phyloP scores from a whole-genome alignment of 2,797 vertebrate species.

The Argya squamiceps region DNA sequence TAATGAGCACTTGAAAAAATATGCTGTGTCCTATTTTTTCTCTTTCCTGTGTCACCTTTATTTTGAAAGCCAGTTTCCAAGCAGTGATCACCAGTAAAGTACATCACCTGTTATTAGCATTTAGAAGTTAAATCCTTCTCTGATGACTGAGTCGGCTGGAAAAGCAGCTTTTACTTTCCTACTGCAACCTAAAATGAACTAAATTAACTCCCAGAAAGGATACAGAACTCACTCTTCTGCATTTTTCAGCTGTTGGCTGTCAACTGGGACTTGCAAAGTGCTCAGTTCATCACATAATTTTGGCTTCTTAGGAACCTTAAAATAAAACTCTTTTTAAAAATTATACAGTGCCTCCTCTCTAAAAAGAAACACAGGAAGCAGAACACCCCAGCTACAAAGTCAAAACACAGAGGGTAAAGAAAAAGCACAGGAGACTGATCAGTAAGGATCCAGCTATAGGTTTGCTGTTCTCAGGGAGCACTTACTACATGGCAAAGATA shows the following conservation, averaged over 20 bases:
- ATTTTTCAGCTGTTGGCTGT: background rate
- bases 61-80: background rate
- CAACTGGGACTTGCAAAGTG: background rate
- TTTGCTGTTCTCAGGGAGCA: background rate
- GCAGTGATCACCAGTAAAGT: background rate
- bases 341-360: background rate
- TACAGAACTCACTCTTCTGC: background rate
- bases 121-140: slow-evolving; percentile 14
- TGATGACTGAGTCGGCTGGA: background rate
- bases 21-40: background rate
- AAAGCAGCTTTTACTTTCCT: slow-evolving; percentile 16
- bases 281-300: background rate
- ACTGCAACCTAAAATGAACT: background rate
- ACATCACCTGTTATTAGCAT: background rate
- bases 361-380: background rate
- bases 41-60: background rate
- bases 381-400: background rate
- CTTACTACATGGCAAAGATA: background rate
- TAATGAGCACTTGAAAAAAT: background rate
- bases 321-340: background rate
- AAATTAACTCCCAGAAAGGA: background rate
- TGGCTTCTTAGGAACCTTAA: background rate
- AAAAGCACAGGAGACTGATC: background rate
- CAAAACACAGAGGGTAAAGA: background rate
- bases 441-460: background rate